Base-by-base conservation (phyloP, 2,113 vertebrate genomes). In the Perognathus longimembris region DNA sequence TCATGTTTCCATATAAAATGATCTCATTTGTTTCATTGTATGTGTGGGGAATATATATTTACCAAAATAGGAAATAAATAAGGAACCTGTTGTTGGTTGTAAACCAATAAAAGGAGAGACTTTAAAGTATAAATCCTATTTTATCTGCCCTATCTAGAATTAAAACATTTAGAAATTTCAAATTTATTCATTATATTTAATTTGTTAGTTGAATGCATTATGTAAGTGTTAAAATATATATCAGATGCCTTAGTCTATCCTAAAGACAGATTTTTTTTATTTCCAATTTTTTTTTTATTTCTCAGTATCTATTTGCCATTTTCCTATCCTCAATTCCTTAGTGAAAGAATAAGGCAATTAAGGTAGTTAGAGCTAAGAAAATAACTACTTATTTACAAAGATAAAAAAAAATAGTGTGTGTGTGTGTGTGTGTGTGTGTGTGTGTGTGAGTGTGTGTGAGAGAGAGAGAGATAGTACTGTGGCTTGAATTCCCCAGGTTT, bases 171-270 rank as follows among this genome's bases (percentile, higher is more conserved):
- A 45, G 7, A 45, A 45, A 12, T 84, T 96, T 17, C 76, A 64
- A 87, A 80, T 12, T 95, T 95, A 15, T 30, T 86, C 40, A 64
- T 88, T 21, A 38, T 89, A 21, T 18, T 85, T 85, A 63, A 88
- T 81, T 74, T 63, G 69, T 76, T 11, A 75, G 96, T 93, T 88
- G 5, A 88, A 38, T 79, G 22, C 34, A 32, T 78, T 45, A 21
- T 93, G 76, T 18, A 88, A 95, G 50, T 64, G 24, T 95, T 87
- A 90, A 91, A 83, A 30, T 40, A 14, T 4, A 24, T 32, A 59
- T 42, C 64, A 9, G 10, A 24, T 74, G 6, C 34, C 67, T 78
- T 70, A 69, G 64, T 22, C 42, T 66, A 32, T 57, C 28, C 6
- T 73, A 66, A 54, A 30, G 79, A 77, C 2, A 75, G 1, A 42